Conservation (phyloP, 1,140 invertebrate genomes). For the Psix sp. region DNA sequence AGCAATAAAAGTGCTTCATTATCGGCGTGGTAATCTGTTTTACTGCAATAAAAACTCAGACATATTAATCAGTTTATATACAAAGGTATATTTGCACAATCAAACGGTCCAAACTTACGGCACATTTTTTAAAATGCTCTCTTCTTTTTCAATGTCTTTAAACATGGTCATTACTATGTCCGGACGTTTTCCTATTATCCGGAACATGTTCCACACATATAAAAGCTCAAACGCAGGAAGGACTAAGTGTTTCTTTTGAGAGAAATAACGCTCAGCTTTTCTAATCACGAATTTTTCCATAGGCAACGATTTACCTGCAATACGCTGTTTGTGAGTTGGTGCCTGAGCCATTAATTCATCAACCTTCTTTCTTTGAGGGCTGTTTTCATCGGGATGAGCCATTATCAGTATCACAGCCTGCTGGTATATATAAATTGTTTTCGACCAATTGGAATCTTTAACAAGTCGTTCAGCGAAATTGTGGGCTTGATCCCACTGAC, state of each 20-base stretch:
- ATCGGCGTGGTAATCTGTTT: constrained; percentile 83
- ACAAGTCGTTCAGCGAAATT: constrained; percentile 85
- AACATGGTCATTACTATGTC: constrained; percentile 84
- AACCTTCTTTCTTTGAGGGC: constrained; percentile 76
- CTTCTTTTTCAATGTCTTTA: constrained; percentile 83
- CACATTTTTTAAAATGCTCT: constrained; percentile 70
- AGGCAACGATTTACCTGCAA: constrained; percentile 96
- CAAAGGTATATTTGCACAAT: constrained; percentile 1
- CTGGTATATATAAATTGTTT: constrained; percentile 93
- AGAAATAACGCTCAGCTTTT: constrained; percentile 87
- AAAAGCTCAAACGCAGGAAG: constrained; percentile 92
- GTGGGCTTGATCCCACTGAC: constrained; percentile 84
- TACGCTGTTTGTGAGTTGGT: constrained; percentile 89
- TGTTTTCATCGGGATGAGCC: constrained; percentile 79
- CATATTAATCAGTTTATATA: background rate
- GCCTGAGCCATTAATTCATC: constrained; percentile 83
- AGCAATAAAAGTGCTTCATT: constrained; percentile 87
- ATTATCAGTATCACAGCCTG: constrained; percentile 89
- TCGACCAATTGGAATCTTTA: constrained; percentile 92
- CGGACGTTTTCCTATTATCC: constrained; percentile 85
- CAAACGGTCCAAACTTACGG: constrained; percentile 60
- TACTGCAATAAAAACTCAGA: constrained; percentile 60
- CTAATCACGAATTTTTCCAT: constrained; percentile 97
- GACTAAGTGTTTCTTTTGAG: constrained; percentile 84
- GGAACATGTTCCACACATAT: constrained; percentile 96